phyloP scores from a whole-genome alignment of 2,113 vertebrate genomes.

The Ploceus nigricollis region DNA sequence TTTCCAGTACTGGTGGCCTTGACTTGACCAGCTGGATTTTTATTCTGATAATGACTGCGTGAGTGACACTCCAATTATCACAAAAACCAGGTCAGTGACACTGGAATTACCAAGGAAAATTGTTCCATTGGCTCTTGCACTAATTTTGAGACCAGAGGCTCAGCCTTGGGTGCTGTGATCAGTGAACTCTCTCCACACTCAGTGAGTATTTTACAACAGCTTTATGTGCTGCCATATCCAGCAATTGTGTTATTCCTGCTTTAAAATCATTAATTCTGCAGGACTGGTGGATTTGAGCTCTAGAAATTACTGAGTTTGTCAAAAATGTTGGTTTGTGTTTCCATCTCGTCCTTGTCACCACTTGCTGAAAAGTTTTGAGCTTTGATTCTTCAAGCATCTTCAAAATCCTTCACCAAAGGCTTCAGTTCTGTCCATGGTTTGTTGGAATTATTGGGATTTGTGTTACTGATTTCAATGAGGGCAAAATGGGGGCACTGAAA shows the following conservation, averaged over 20 bases:
- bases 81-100: background rate
- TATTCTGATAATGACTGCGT: background rate
- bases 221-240: background rate
- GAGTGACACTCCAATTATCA: background rate
- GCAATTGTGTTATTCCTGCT: background rate
- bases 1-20: background rate
- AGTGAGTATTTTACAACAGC: background rate
- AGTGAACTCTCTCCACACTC: background rate
- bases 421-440: rapidly evolving
- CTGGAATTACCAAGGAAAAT: background rate
- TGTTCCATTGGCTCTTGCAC: background rate
- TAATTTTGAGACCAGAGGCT: background rate
- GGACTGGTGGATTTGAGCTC: background rate
- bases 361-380: background rate
- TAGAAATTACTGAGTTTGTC: background rate
- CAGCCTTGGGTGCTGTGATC: too few species aligned
- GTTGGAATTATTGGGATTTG: background rate
- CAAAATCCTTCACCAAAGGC: background rate
- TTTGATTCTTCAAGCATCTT: background rate
- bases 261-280: background rate
- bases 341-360: background rate
- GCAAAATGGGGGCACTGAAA: background rate
- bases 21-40: background rate
- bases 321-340: background rate
- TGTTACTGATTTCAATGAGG: background rate